Conservation (phyloP, 2,113 vertebrate genomes). For the Lophotis ruficrista region DNA sequence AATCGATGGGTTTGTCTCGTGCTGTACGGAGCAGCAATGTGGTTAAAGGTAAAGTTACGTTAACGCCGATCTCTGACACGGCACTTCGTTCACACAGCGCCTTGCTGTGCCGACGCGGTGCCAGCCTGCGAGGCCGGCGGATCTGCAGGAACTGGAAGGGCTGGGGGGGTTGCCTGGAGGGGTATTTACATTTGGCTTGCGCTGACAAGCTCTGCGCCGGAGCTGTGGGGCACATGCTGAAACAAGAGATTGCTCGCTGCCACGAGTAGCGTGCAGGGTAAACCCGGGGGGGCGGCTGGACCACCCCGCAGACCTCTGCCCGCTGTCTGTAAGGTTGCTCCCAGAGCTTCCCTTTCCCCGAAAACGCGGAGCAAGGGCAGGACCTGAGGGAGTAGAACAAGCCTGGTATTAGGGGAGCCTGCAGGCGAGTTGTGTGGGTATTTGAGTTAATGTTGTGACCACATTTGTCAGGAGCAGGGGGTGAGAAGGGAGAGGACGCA, state of each 20-base stretch:
- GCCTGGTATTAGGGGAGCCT: not conserved
- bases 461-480: not conserved
- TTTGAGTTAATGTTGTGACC: not conserved
- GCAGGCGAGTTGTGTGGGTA: not conserved
- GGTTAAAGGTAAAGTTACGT: not conserved
- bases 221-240: not conserved
- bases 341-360: not conserved
- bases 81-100: rapidly evolving
- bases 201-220: not conserved
- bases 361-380: not conserved
- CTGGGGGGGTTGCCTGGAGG: not conserved
- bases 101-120: not conserved
- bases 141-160: not conserved
- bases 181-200: not conserved
- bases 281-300: rapidly evolving
- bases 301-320: rapidly evolving
- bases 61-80: rapidly evolving
- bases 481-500: not conserved
- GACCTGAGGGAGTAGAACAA: not conserved
- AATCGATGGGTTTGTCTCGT: not conserved
- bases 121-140: not conserved
- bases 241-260: rapidly evolving
- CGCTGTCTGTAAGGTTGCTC: not conserved
- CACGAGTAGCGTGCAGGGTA: not conserved
- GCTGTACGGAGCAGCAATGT: rapidly evolving